These are phyloP conservation scores for Dipodomys stephensi DNA, from an alignment of 2,113 vertebrate species.

Conservation along the genomic window DNA sequence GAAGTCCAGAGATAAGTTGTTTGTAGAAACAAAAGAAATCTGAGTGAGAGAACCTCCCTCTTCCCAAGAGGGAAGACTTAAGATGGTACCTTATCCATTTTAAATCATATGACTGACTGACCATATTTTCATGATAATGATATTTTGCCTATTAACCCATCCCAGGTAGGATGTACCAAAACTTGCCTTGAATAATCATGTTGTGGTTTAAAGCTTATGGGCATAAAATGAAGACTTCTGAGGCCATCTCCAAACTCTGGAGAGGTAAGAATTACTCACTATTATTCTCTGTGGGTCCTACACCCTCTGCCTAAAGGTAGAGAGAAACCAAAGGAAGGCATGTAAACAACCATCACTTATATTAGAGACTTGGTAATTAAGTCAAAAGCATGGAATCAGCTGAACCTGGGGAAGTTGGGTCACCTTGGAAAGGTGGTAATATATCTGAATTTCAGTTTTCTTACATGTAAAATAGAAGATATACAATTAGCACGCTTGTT, in stretches of 20 bases:
- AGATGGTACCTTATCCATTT: neutral
- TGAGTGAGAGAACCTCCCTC: neutral
- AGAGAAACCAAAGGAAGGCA: neutral
- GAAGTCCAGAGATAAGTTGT: neutral
- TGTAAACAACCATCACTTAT: neutral
- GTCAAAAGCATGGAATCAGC: neutral
- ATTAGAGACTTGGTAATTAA: neutral
- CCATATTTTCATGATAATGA: neutral
- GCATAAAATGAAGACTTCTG: neutral
- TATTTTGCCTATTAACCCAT: neutral
- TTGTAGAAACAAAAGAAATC: neutral
- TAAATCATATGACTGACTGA: neutral
- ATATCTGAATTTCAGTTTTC: neutral
- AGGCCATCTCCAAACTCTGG: neutral
- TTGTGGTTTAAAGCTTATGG: neutral
- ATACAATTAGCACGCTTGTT: neutral
- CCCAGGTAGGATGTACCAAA: neutral
- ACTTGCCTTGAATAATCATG: neutral
- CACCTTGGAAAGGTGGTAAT: neutral
- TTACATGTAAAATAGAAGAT: neutral
- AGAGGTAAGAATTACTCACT: neutral
- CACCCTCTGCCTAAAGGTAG: neutral
- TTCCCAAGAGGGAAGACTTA: neutral
- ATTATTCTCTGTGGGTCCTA: neutral
- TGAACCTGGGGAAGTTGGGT: neutral